A percentile compares a stretch with the other conserved stretches of the same genome.
Conservation (phyloP, 2,888 invertebrate genomes). For the Globia sparganii region DNA sequence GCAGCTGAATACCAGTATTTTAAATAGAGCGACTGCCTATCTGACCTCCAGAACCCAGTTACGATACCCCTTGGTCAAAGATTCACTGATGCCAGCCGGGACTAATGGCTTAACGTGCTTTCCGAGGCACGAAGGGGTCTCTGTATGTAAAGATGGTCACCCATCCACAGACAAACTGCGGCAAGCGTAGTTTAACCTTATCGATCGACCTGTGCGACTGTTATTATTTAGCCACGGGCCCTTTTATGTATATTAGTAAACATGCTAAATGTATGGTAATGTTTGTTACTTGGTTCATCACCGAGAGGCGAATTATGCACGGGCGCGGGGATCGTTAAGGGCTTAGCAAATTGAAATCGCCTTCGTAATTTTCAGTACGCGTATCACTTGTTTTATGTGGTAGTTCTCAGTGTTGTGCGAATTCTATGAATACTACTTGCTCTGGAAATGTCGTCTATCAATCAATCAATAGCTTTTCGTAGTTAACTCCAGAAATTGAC, state of each 20-base stretch:
- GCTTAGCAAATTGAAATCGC: slow-evolving; percentile 25
- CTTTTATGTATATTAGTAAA: background rate
- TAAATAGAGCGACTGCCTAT: too few species aligned
- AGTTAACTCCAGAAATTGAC: background rate
- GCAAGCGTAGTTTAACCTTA: too few species aligned
- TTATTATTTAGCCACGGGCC: too few species aligned
- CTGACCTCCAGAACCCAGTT: too few species aligned
- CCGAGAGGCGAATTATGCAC: slow-evolving; percentile 10
- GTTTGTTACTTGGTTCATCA: background rate
- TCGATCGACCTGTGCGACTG: too few species aligned
- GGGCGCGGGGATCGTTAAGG: background rate
- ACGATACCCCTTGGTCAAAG: too few species aligned
- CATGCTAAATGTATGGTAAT: slow-evolving; percentile 38
- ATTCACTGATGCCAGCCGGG: too few species aligned
- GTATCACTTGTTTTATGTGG: slow-evolving; percentile 1
- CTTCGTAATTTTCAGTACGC: slow-evolving; percentile 6
- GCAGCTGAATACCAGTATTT: too few species aligned
- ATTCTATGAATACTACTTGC: background rate
- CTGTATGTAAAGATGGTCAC: too few species aligned
- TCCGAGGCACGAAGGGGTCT: too few species aligned
- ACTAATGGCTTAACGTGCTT: too few species aligned
- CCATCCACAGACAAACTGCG: too few species aligned
- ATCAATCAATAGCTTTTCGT: slow-evolving; percentile 12
- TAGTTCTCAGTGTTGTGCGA: background rate
- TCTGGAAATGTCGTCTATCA: slow-evolving; percentile 8